These are phyloP conservation scores for Siderastrea radians DNA, from an alignment of 92 coral and sea anemone genomes.

Conservation along the genomic window DNA sequence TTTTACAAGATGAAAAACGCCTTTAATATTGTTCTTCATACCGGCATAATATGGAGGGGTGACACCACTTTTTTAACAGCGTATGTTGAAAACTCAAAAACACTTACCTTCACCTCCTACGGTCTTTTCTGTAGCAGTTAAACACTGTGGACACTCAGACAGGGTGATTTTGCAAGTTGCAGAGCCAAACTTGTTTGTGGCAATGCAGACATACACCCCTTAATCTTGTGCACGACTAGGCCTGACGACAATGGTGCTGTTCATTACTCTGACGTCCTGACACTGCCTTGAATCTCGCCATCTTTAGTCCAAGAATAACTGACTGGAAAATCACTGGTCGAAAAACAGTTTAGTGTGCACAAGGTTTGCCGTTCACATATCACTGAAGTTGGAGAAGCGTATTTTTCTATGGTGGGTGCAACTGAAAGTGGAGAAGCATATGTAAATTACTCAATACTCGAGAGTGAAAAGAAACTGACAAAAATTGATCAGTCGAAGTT, in stretches of 20 bases:
- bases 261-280: background rate
- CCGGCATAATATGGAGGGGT: background rate
- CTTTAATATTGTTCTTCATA: too few relatives aligned
- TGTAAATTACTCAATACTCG: background rate
- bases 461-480: too few relatives aligned
- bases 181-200: background rate
- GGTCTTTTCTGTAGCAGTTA: background rate
- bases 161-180: background rate
- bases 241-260: background rate
- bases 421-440: background rate
- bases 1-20: too few relatives aligned
- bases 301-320: background rate
- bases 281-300: background rate
- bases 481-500: too few relatives aligned
- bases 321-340: background rate
- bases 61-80: background rate
- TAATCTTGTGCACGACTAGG: background rate
- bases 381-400: background rate
- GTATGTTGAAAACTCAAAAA: background rate
- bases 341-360: background rate
- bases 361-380: background rate
- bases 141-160: background rate
- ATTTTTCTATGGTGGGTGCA: background rate
- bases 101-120: background rate
- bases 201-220: slow-evolving; percentile 1